Percentiles rank a stretch among this genome's conserved stretches.
Conservation (phyloP, 2,113 vertebrate species). For the Gnathonemus longibarbis region DNA sequence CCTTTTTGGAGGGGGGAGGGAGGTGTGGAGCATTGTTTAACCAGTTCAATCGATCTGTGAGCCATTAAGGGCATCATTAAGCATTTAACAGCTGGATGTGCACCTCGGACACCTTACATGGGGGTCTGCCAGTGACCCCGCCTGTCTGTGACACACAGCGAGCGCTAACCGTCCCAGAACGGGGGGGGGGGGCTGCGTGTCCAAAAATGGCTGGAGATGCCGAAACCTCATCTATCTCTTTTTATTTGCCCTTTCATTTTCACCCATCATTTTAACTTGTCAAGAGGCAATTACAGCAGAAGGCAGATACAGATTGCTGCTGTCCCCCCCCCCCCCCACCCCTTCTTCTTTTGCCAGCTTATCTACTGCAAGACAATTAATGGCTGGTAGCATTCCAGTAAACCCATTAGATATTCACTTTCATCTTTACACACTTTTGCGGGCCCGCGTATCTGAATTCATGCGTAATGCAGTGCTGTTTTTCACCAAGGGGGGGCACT, state of each 20-base stretch:
- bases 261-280: constrained; percentile 51
- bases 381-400: constrained; percentile 61
- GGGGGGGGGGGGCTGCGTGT: neutral
- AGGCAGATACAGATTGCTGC: constrained; percentile 47
- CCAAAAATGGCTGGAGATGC: neutral
- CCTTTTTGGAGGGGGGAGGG: neutral
- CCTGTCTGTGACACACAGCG: neutral
- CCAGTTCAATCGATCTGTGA: neutral
- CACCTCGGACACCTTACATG: neutral
- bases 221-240: constrained; percentile 2
- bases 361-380: constrained; percentile 42
- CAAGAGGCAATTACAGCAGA: constrained; percentile 49
- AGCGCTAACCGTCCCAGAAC: no score
- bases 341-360: constrained; percentile 31
- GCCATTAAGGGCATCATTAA: neutral
- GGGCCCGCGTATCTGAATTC: constrained; percentile 26
- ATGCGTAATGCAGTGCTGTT: constrained; percentile 37
- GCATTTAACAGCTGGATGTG: neutral
- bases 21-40: neutral
- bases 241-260: constrained; percentile 44
- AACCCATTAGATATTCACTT: constrained; percentile 52
- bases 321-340: constrained; percentile 31
- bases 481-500: constrained; percentile 22
- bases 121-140: neutral
- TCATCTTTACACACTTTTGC: constrained; percentile 30